Evolutionary conservation across 2,797 vertebrate genomes (phyloP).

Genomic region (Cichlasoma orientale): DNA sequence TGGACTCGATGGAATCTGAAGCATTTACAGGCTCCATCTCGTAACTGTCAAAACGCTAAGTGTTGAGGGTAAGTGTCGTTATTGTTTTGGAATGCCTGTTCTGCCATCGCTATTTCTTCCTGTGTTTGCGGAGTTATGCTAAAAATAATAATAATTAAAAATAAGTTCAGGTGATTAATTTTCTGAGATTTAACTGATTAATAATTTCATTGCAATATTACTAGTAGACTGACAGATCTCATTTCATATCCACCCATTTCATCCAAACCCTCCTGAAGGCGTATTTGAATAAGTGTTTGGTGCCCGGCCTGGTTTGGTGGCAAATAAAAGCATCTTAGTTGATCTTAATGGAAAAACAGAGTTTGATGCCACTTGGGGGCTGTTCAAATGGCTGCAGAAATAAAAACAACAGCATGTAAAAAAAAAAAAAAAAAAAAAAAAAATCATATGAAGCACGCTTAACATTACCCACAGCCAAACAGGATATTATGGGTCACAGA

Average conservation of each 20-base stretch:
- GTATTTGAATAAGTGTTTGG: neutral
- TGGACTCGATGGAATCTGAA: constrained; percentile 67
- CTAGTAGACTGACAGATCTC: neutral
- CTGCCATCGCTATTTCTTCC: neutral
- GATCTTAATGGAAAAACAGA: neutral
- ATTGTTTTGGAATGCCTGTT: constrained; percentile 23
- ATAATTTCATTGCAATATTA: no score
- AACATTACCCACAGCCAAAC: neutral
- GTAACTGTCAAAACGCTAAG: constrained; percentile 35
- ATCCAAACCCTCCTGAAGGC: neutral
- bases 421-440: no score
- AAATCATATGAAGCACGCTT: neutral
- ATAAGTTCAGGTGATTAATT: neutral
- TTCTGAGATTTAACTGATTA: neutral
- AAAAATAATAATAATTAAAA: neutral
- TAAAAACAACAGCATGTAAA: neutral
- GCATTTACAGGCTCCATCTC: constrained; percentile 63
- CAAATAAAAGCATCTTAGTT: neutral
- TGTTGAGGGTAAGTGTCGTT: constrained; percentile 25
- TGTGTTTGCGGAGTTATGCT: neutral
- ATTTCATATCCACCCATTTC: neutral
- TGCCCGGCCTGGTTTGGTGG: neutral
- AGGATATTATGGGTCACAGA: neutral
- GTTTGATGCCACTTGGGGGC: neutral
- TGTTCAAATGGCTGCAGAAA: neutral